Conservation (phyloP, 2,888 invertebrate genomes). For the Dicyrtoma fusca region DNA sequence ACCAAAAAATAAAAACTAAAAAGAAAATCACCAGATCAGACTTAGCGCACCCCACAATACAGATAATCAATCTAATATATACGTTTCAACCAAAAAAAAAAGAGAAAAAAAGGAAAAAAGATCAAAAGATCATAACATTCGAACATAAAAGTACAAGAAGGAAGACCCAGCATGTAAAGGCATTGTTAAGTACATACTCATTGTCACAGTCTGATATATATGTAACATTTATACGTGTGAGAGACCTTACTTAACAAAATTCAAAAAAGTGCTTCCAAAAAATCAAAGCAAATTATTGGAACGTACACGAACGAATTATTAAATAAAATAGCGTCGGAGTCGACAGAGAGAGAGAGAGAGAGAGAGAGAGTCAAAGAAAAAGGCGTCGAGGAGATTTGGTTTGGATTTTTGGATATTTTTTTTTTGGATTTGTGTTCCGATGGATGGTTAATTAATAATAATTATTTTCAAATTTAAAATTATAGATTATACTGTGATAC, state of each 20-base stretch:
- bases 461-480: neutral
- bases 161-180: no score
- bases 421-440: constrained; percentile 9
- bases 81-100: no score
- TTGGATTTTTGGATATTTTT: no score
- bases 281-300: neutral
- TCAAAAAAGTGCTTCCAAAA: constrained; percentile 1
- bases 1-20: no score
- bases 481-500: neutral
- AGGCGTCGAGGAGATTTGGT: no score
- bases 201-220: no score
- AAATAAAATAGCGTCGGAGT: neutral
- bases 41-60: constrained; percentile 18
- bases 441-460: constrained; percentile 14
- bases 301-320: neutral
- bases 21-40: no score
- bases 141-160: constrained; percentile 10
- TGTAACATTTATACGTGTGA: no score
- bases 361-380: no score
- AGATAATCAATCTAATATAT: no score
- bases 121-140: neutral
- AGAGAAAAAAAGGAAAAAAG: neutral
- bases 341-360: neutral
- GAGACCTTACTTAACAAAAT: neutral
- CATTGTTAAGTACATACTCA: no score